phyloP scores from a whole-genome alignment of 2,797 vertebrate species.

The Choloepus didactylus region DNA sequence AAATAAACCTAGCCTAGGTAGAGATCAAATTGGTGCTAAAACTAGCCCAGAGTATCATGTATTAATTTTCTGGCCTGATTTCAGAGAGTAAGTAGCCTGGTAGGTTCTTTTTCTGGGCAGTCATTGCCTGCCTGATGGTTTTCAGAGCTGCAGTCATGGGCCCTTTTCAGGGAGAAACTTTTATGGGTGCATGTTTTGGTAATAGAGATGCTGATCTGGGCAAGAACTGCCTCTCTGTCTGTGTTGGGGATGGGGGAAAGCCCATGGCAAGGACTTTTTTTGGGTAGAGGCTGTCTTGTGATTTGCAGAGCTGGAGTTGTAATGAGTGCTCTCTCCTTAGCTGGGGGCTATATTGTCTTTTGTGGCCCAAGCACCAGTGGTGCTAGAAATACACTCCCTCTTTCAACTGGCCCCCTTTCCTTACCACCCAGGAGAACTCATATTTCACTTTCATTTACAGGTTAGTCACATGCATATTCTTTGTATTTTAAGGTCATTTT shows the following conservation, averaged over 20 bases:
- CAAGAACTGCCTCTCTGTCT: not conserved
- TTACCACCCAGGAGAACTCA: not conserved
- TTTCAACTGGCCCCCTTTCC: not conserved
- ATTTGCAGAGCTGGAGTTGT: not conserved
- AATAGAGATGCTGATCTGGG: not conserved
- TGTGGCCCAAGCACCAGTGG: not conserved
- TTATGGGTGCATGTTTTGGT: not conserved
- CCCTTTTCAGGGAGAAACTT: slow-evolving; percentile 4
- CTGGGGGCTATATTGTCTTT: not conserved
- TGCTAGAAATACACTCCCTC: not conserved
- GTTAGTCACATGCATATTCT: not conserved
- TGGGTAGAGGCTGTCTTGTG: not conserved
- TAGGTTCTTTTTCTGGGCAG: not conserved
- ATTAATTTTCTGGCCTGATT: slow-evolving; percentile 40
- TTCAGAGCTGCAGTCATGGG: slow-evolving; percentile 17
- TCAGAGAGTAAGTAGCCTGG: not conserved
- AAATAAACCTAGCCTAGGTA: not conserved
- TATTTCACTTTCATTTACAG: not conserved
- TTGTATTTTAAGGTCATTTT: slow-evolving; percentile 37
- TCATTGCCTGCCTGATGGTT: not conserved
- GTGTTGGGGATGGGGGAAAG: not conserved
- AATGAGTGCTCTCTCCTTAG: not conserved
- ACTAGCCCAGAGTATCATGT: not conserved
- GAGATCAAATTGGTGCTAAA: not conserved
- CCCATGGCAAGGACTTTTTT: not conserved